Evolutionary conservation across 1,140 invertebrate genomes (phyloP).

Genomic region (Branchinecta lynchi): DNA sequence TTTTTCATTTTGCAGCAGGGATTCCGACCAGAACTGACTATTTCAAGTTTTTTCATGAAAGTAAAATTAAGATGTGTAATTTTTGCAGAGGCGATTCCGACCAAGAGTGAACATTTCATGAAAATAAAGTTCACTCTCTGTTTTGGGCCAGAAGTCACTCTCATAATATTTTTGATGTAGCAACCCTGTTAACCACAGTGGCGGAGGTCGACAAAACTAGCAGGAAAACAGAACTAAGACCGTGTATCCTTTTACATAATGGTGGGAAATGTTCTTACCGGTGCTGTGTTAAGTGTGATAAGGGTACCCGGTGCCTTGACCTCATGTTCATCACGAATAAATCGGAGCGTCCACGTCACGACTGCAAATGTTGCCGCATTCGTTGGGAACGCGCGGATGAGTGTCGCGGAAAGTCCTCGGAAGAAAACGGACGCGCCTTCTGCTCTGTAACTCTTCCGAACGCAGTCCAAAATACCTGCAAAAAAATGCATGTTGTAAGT

Average conservation of each 20-base stretch:
- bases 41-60: too few relatives aligned
- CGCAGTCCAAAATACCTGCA: conserved; percentile 49
- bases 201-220: neutral
- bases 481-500: neutral
- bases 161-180: too few relatives aligned
- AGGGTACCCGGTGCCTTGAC: neutral
- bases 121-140: too few relatives aligned
- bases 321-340: conserved; percentile 22
- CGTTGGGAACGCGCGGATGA: conserved; percentile 73
- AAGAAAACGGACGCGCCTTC: conserved; percentile 53
- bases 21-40: too few relatives aligned
- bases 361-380: conserved; percentile 79
- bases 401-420: conserved; percentile 53
- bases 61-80: too few relatives aligned
- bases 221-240: neutral
- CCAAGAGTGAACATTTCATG: too few relatives aligned
- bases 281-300: neutral
- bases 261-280: neutral
- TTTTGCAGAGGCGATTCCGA: too few relatives aligned
- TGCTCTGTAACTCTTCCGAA: conserved; percentile 43
- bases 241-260: neutral
- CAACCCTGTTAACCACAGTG: too few relatives aligned
- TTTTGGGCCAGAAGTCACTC: too few relatives aligned
- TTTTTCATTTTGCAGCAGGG: too few relatives aligned
- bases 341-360: conserved; percentile 52